Conservation (phyloP, 2,888 invertebrate genomes). For the Ectemnius cavifrons region DNA sequence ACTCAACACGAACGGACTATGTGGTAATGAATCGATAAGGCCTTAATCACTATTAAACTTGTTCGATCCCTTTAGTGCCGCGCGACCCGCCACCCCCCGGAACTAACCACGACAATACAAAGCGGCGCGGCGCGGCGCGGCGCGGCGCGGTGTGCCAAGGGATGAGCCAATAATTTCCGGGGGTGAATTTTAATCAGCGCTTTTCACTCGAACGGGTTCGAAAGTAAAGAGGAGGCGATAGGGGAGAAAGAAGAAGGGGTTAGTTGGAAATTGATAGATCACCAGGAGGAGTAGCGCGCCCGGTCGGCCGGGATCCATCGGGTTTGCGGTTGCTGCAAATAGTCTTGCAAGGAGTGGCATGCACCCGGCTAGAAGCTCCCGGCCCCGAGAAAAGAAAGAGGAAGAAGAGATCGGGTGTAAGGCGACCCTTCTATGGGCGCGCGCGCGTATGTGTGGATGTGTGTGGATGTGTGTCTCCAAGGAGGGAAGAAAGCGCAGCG, state of each 20-base stretch:
- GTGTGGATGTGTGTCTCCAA: slow-evolving; percentile 46
- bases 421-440: slow-evolving; percentile 8
- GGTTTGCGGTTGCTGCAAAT: slow-evolving; percentile 56
- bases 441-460: neutral
- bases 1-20: too few relatives aligned
- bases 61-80: too few relatives aligned
- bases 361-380: neutral
- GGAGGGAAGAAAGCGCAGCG: slow-evolving; percentile 66
- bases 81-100: too few relatives aligned
- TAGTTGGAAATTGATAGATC: slow-evolving; percentile 62
- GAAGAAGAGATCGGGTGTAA: neutral
- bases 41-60: too few relatives aligned
- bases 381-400: neutral
- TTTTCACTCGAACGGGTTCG: neutral
- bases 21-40: too few relatives aligned
- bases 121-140: too few relatives aligned
- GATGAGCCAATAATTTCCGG: neutral
- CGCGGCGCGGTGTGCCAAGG: neutral
- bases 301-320: neutral
- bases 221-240: slow-evolving; percentile 1
- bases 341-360: slow-evolving; percentile 49
- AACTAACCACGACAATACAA: too few relatives aligned
- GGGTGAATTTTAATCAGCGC: neutral
- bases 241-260: slow-evolving; percentile 41
- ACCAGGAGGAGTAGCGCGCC: slow-evolving; percentile 58